Percentiles rank a stretch among this genome's conserved stretches.
Evolutionary conservation across 2,113 vertebrate species (phyloP).

Genomic region (Bothrops jararaca): DNA sequence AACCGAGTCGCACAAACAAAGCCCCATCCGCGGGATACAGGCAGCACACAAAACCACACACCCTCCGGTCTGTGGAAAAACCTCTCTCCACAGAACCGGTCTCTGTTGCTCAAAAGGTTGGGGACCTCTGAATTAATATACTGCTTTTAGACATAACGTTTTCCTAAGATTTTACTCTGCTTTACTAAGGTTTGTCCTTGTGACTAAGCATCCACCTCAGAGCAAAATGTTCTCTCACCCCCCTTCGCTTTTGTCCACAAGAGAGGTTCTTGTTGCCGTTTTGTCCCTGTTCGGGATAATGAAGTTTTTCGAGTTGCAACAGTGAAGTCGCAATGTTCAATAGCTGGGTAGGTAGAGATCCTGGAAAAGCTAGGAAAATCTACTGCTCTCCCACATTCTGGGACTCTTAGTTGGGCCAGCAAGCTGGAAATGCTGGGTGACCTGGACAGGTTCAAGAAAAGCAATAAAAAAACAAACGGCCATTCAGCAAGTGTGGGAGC

Average conservation of each 20-base stretch:
- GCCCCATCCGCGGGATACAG: too few species aligned
- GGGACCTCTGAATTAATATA: too few species aligned
- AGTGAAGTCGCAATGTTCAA: not conserved
- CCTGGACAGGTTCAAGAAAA: not conserved
- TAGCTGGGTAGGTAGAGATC: not conserved
- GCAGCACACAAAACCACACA: too few species aligned
- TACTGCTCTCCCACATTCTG: not conserved
- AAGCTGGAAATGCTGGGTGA: not conserved
- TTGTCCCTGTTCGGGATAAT: not conserved
- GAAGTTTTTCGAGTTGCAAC: not conserved
- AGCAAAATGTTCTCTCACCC: not conserved
- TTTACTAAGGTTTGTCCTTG: not conserved
- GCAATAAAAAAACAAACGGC: not conserved
- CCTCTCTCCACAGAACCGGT: too few species aligned
- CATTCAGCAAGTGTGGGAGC: too few species aligned
- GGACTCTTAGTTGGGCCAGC: not conserved
- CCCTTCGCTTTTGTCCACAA: not conserved
- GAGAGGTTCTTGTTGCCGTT: not conserved
- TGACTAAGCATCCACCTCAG: not conserved
- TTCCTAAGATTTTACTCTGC: not conserved
- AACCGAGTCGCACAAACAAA: too few species aligned
- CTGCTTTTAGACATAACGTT: not conserved
- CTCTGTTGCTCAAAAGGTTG: too few species aligned
- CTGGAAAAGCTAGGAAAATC: not conserved
- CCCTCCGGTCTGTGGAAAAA: too few species aligned